phyloP scores from a whole-genome alignment of 1,140 invertebrate species.

The Euglossa dilemma region DNA sequence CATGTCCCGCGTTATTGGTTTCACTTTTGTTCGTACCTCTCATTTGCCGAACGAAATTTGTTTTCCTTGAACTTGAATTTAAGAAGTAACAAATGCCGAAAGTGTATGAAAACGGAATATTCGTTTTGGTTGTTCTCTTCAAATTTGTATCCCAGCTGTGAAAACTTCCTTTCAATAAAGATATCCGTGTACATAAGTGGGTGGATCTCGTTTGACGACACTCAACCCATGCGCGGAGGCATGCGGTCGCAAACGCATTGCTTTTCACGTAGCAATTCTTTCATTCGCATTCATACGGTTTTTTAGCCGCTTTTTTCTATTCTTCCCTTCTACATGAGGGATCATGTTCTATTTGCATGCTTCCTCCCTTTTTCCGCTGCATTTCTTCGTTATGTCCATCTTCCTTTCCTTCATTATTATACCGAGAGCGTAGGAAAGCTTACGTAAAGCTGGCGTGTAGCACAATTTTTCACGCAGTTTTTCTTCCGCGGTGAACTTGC shows the following conservation, averaged over 20 bases:
- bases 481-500: neutral
- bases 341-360: conserved; percentile 12
- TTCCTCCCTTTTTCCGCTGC: neutral
- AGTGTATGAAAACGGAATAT: neutral
- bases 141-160: neutral
- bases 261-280: conserved; percentile 3
- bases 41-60: neutral
- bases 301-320: conserved; percentile 19
- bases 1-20: neutral
- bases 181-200: neutral
- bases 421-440: neutral
- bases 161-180: conserved; percentile 3
- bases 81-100: neutral
- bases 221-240: neutral
- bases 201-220: neutral
- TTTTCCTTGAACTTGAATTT: neutral
- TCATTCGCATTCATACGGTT: conserved; percentile 23
- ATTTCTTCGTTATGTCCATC: conserved; percentile 39
- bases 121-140: neutral
- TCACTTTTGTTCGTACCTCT: neutral
- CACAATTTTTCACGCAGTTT: conserved; percentile 1
- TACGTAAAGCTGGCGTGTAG: neutral
- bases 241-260: conserved; percentile 6
- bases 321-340: neutral
- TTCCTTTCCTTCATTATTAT: conserved; percentile 7